Evolutionary conservation across 2,113 vertebrate genomes (phyloP).

Genomic region (Stegastes partitus): DNA sequence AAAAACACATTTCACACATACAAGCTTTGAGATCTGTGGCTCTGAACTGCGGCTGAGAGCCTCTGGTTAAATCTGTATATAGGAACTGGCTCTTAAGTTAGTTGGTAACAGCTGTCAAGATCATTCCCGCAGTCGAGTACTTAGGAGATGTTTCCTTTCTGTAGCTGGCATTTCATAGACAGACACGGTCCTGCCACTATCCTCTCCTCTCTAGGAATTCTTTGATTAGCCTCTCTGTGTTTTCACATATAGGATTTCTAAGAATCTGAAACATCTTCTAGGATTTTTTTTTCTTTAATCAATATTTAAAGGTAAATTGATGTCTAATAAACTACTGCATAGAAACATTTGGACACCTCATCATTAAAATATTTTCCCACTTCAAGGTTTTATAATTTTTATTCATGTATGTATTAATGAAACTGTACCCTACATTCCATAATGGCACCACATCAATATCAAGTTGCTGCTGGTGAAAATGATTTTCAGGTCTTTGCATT

Average conservation of each 20-base stretch:
- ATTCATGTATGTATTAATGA: not conserved
- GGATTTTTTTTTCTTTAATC: constrained; percentile 2
- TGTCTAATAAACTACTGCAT: not conserved
- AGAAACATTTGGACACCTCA: not conserved
- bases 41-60: constrained; percentile 13
- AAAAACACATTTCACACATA: constrained; percentile 34
- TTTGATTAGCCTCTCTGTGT: constrained; percentile 13
- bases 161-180: constrained; percentile 14
- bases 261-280: not conserved
- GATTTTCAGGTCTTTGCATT: too few relatives aligned
- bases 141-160: constrained; percentile 5
- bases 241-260: not conserved
- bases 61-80: constrained; percentile 4
- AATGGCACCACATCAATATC: too few relatives aligned
- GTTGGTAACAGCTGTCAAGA: constrained; percentile 28
- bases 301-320: constrained; percentile 1
- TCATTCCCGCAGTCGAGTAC: constrained; percentile 5
- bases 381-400: not conserved
- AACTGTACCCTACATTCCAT: not conserved
- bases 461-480: too few relatives aligned
- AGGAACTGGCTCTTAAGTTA: constrained; percentile 19
- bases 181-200: not conserved
- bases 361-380: not conserved
- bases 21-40: constrained; percentile 26
- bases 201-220: not conserved